phyloP scores from a whole-genome alignment of 2,113 vertebrate genomes.

The Epinephelus fuscoguttatus region DNA sequence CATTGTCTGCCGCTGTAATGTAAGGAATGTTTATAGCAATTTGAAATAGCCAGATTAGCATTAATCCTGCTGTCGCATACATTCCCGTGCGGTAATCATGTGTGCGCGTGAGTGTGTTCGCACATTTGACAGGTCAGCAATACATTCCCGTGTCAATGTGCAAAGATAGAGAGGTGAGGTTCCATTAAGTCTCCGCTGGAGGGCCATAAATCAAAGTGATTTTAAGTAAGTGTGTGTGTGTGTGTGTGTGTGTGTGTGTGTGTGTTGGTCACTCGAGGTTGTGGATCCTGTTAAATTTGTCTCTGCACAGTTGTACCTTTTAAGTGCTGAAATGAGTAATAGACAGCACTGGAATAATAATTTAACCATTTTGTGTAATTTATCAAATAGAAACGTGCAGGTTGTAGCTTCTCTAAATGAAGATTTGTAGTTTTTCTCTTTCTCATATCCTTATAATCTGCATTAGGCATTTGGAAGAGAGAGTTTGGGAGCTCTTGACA shows the following conservation, averaged over 20 bases:
- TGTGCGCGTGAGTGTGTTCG: not conserved
- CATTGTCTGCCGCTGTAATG: conserved; percentile 65
- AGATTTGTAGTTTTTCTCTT: not conserved
- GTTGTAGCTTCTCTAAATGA: not conserved
- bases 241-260: not conserved
- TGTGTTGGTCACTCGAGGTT: conserved; percentile 14
- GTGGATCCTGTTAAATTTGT: conserved; percentile 18
- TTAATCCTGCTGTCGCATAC: conserved; percentile 52
- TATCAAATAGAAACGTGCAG: conserved; percentile 7
- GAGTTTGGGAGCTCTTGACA: not conserved
- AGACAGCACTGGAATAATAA: not conserved
- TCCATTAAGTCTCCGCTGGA: conserved; percentile 80
- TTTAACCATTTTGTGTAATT: not conserved
- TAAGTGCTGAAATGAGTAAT: not conserved
- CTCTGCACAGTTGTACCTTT: not conserved
- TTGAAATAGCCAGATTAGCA: conserved; percentile 59
- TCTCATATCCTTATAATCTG: not conserved
- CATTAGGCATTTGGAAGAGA: not conserved
- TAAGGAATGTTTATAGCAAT: conserved; percentile 60
- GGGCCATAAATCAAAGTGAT: conserved; percentile 79
- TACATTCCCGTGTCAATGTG: conserved; percentile 70
- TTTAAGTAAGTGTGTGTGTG: conserved; percentile 52
- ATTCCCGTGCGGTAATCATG: conserved; percentile 1
- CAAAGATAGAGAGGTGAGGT: conserved; percentile 70
- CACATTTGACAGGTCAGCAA: conserved; percentile 49